Percentiles rank a stretch among this genome's conserved stretches.
Conservation (phyloP, 2,888 invertebrate genomes). For the Abscondita cerata region DNA sequence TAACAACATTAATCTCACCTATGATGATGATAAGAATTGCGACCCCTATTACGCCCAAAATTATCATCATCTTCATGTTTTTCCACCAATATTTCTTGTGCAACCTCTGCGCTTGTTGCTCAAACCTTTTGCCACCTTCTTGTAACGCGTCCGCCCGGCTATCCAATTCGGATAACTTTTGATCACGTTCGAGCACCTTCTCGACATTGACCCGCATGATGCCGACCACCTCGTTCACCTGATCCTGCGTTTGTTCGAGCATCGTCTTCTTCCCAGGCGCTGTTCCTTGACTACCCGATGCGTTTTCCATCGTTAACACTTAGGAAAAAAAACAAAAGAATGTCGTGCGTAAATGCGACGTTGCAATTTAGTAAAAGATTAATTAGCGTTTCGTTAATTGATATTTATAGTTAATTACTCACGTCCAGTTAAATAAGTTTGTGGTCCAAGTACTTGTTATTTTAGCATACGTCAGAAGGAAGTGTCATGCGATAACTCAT, state of each 20-base stretch:
- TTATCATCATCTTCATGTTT: constrained; percentile 96
- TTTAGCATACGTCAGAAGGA: not conserved
- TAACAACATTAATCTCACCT: constrained; percentile 72
- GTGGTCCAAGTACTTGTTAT: not conserved
- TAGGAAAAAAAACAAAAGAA: not conserved
- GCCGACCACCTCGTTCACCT: constrained; percentile 76
- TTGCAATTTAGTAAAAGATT: not conserved
- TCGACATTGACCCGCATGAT: constrained; percentile 97
- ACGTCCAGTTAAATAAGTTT: not conserved
- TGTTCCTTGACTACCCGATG: constrained; percentile 33
- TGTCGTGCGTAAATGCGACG: not conserved
- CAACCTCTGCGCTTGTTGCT: constrained; percentile 95
- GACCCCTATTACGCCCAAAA: constrained; percentile 84
- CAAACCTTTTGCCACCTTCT: constrained; percentile 95
- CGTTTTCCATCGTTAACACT: constrained; percentile 33
- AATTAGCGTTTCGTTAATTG: not conserved
- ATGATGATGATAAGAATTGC: constrained; percentile 86
- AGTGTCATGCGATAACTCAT: not conserved
- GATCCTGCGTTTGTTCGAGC: constrained; percentile 57
- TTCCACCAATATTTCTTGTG: constrained; percentile 98
- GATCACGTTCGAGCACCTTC: constrained; percentile 94
- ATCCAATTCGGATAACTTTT: constrained; percentile 92
- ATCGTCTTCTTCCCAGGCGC: constrained; percentile 32
- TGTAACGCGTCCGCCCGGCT: constrained; percentile 95
- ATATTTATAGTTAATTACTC: not conserved